A percentile compares a stretch with the other conserved stretches of the same genome.
These are phyloP conservation scores for Tragelaphus buxtoni DNA, from an alignment of 2,113 vertebrate genomes.

Conservation along the genomic window DNA sequence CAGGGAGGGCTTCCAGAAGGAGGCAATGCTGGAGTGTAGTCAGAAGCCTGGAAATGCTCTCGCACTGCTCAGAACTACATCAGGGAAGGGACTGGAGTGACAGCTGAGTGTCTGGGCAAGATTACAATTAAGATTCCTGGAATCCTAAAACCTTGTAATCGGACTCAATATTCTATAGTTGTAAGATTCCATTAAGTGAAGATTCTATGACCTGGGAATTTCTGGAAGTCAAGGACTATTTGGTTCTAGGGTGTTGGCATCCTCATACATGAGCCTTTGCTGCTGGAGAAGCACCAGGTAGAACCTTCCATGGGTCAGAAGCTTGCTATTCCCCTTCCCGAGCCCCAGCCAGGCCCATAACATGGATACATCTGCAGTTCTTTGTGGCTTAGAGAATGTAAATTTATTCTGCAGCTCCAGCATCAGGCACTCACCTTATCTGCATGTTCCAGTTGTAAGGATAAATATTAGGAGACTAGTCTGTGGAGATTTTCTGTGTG, in stretches of 20 bases:
- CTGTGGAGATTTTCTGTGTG: slow-evolving; percentile 65
- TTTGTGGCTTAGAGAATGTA: slow-evolving; percentile 66
- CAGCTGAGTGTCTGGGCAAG: background rate
- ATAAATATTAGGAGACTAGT: slow-evolving; percentile 75
- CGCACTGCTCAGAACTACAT: background rate
- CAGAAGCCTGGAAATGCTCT: background rate
- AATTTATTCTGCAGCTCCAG: slow-evolving; percentile 70
- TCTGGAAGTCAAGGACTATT: background rate
- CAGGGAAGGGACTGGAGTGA: too few relatives aligned
- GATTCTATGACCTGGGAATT: background rate
- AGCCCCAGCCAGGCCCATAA: background rate
- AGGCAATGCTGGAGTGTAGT: background rate
- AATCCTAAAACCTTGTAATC: background rate
- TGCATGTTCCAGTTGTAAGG: slow-evolving; percentile 71
- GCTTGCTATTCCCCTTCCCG: background rate
- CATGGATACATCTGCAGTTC: background rate
- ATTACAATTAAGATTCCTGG: background rate
- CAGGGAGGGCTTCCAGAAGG: background rate
- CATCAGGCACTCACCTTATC: slow-evolving; percentile 69
- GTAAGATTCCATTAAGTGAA: background rate
- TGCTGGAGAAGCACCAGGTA: background rate
- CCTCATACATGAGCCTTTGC: background rate
- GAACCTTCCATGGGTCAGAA: background rate
- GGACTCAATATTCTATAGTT: background rate
- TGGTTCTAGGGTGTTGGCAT: background rate